Evolutionary conservation across 2,888 invertebrate species (phyloP), one percentile per base, ranked within the genome.

Genomic region (Aleiodes alternator): DNA sequence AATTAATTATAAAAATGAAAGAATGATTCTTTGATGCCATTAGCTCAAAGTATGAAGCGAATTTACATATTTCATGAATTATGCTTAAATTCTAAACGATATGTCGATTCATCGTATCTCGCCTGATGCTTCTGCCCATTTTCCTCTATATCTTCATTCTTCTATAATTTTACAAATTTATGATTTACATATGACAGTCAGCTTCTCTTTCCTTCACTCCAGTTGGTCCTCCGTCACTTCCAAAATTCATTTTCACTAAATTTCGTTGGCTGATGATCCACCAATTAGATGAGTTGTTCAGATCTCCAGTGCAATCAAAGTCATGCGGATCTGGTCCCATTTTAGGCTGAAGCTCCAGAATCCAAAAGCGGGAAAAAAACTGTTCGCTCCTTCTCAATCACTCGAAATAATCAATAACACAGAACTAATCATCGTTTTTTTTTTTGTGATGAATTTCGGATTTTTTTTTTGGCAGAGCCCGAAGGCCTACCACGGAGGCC

Each of bases 51-150:
- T 23, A 64, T 23, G 9, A 43, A 43, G 14, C 11, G 48, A 64
- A 64, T 64, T 43, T 64, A 64, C 64, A 64, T 43, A 64, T 64
- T 11, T 59, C 34, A 57, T 74, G 38, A 34, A 38, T 14, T 43
- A 11, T 71, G 70, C 70, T 75, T 77, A 80, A 43, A 79, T 80
- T 72, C 81, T 84, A 85, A 80, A 76, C 81, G 85, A 87, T 87
- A 87, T 87, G 84, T 86, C 73, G 83, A 87, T 87, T 86, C 83
- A 81, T 83, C 72, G 75, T 73, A 79, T 80, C 77, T 77, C 66
- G 59, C 59, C 59, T 57, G 53, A 31, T 64, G 69, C 72, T 72
- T 55, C 59, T 50, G 71, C 66, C 29, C 73, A 72, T 38, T 59
- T 61, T 12, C 69, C 29, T 71, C 43, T 61, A 43, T 59, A 57